Base-by-base conservation (phyloP, 2,113 vertebrate species). In the Sterrhoptilus dennistouni region DNA sequence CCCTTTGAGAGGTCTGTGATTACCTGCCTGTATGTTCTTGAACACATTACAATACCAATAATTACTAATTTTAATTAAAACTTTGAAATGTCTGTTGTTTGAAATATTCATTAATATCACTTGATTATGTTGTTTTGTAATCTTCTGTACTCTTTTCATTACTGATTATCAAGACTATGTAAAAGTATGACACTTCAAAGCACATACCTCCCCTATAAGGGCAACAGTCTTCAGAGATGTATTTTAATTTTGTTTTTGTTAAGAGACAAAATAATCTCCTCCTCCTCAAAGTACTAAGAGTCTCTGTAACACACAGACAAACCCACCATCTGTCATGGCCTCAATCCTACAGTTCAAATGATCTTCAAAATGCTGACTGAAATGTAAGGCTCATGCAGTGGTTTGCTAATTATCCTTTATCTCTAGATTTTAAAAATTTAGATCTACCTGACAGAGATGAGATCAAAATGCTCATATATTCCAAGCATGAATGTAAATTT, bases 21-120 rank as follows among this genome's bases (percentile, higher is more conserved):
- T 98, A 96, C 92, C 97, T 92, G 87, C 76, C 82, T 97, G 50
- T 91, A 93, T 95, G 94, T 97, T 97, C 93, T 95, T 16, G 33
- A 97, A 97, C 93, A 96, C 84, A 97, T 97, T 97, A 97, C 84
- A 97, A 96, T 98, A 97, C 97, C 96, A 97, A 91, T 97, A 96
- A 88, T 76, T 89, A 83, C 89, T 98, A 97, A 97, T 98, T 98
- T 98, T 98, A 98, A 98, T 98, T 98, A 97, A 98, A 98, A 97
- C 93, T 97, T 97, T 69, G 82, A 97, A 98, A 97, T 92, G 90
- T 89, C 85, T 96, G 88, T 91, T 76, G 96, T 81, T 97, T 98
- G 96, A 97, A 97, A 98, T 97, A 98, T 97, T 98, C 95, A 96
- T 98, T 97, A 96, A 96, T 96, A 87, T 89, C 92, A 78, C 78